phyloP scores from a whole-genome alignment of 2,888 invertebrate species.

The Euclidia mi region DNA sequence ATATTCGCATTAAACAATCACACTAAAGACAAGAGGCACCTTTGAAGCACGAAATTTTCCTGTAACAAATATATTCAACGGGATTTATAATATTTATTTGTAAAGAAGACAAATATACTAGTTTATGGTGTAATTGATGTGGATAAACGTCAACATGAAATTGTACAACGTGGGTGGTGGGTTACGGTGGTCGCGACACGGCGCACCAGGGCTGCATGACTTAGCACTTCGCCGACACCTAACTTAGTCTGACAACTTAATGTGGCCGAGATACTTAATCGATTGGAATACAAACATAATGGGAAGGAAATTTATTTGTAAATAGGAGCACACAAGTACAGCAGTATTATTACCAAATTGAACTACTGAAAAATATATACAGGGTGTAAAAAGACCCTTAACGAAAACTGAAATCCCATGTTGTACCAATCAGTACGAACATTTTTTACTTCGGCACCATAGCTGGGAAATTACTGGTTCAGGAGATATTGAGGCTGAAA shows the following conservation, averaged over 20 bases:
- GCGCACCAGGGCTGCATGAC: slow-evolving; percentile 67
- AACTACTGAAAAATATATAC: too few relatives aligned
- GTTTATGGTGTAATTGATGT: slow-evolving; percentile 52
- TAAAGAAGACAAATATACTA: slow-evolving; percentile 46
- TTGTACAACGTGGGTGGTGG: slow-evolving; percentile 69
- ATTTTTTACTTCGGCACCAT: too few relatives aligned
- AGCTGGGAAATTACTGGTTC: too few relatives aligned
- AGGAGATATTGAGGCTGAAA: too few relatives aligned
- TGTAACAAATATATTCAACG: slow-evolving; percentile 1
- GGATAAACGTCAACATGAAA: slow-evolving; percentile 52
- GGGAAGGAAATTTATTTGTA: slow-evolving; percentile 14
- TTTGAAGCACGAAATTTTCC: neutral
- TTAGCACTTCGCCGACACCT: slow-evolving; percentile 66
- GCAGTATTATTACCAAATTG: too few relatives aligned
- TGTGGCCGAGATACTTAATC: slow-evolving; percentile 51
- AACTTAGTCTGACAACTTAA: slow-evolving; percentile 63
- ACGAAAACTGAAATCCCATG: too few relatives aligned
- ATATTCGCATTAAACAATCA: slow-evolving; percentile 1
- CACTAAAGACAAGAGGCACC: neutral
- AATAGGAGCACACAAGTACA: neutral
- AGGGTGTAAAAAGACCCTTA: too few relatives aligned
- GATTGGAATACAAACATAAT: slow-evolving; percentile 27
- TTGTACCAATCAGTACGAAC: too few relatives aligned
- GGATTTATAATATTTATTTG: slow-evolving; percentile 13
- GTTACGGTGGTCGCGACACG: slow-evolving; percentile 59